Evolutionary conservation across 2,797 vertebrate species (phyloP).

Genomic region (Gymnothorax javanicus): DNA sequence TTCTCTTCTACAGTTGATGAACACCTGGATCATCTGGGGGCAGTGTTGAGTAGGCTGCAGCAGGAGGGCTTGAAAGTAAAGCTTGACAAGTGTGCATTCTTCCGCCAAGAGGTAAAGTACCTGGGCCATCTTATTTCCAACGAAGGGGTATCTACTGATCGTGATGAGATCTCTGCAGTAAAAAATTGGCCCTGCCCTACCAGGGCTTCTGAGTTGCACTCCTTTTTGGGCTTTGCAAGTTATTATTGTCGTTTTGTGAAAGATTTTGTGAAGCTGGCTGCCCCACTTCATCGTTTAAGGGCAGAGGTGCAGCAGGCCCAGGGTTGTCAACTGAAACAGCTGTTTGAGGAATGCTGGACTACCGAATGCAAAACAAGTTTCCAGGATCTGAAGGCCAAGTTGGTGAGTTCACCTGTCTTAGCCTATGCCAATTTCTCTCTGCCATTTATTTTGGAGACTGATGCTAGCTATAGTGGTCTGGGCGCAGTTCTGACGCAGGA

Average conservation of each 20-base stretch:
- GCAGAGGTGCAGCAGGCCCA: background rate
- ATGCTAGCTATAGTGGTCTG: too few species aligned
- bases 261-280: background rate
- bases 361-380: background rate
- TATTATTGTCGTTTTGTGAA: background rate
- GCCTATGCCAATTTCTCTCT: background rate
- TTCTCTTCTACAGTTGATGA: background rate
- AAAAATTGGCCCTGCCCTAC: background rate
- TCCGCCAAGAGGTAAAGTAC: background rate
- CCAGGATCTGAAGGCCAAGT: background rate
- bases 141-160: background rate
- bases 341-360: background rate
- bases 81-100: background rate
- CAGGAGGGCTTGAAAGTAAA: constrained; percentile 4
- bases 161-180: background rate
- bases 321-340: background rate
- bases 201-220: background rate
- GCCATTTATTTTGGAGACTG: too few species aligned
- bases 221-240: background rate
- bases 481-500: too few species aligned
- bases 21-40: background rate
- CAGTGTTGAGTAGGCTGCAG: background rate
- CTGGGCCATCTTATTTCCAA: background rate
- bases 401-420: background rate
- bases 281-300: background rate